Evolutionary conservation across 2,113 vertebrate species (phyloP).

Genomic region (Trogon surrucura): DNA sequence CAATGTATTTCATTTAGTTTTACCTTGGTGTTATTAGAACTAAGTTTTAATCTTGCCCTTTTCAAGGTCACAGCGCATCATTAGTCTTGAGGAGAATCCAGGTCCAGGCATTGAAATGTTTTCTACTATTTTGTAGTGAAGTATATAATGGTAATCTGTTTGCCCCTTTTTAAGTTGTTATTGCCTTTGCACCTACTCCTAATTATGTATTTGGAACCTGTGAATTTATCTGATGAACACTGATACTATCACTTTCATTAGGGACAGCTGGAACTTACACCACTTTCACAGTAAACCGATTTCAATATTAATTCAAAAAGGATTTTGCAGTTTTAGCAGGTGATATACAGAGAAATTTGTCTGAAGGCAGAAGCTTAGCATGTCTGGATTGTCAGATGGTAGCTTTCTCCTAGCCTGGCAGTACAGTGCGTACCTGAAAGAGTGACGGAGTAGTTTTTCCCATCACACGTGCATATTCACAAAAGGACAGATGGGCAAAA

Average conservation of each 20-base stretch:
- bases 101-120: neutral
- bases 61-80: neutral
- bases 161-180: neutral
- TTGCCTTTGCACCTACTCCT: neutral
- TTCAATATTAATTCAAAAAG: conserved; percentile 5
- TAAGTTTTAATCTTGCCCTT: neutral
- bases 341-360: neutral
- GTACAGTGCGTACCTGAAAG: neutral
- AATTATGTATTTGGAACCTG: neutral
- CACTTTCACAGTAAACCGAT: neutral
- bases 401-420: neutral
- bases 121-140: neutral
- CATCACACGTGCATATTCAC: neutral
- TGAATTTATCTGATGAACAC: neutral
- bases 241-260: neutral
- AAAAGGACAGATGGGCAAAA: neutral
- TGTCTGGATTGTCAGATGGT: neutral
- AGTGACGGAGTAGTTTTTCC: neutral
- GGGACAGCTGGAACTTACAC: neutral
- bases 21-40: neutral
- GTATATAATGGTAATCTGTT: neutral
- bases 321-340: neutral
- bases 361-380: neutral
- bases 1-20: neutral
- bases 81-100: neutral